A percentile compares a stretch with the other conserved stretches of the same genome.
phyloP scores from a whole-genome alignment of 2,113 vertebrate genomes.

The Pontoporia blainvillei region DNA sequence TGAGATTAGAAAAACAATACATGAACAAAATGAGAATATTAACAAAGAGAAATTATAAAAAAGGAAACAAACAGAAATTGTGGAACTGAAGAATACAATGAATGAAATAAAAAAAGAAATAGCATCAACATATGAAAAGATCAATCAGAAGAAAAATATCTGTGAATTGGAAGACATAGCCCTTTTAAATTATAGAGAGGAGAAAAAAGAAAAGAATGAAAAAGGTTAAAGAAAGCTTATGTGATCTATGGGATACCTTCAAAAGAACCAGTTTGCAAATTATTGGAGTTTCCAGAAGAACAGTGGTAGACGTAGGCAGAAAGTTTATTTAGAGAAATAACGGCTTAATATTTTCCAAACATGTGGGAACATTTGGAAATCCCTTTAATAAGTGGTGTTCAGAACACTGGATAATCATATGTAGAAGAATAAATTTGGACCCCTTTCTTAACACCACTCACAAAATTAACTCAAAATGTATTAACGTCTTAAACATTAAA shows the following conservation, averaged over 20 bases:
- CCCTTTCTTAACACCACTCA: background rate
- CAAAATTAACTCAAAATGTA: background rate
- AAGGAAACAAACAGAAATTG: background rate
- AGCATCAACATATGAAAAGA: too few species aligned
- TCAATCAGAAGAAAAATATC: background rate
- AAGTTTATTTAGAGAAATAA: background rate
- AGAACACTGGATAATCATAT: background rate
- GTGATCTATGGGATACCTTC: background rate
- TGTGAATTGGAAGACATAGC: background rate
- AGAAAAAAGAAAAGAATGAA: background rate
- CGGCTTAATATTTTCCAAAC: background rate
- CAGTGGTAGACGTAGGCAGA: background rate
- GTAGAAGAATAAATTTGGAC: background rate
- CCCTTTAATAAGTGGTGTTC: background rate
- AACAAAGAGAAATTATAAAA: background rate
- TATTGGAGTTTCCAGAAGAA: background rate
- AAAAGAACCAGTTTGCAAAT: background rate
- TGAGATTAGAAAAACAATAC: background rate
- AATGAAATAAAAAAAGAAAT: background rate
- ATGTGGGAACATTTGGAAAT: background rate
- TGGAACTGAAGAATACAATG: background rate
- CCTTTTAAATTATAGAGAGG: background rate
- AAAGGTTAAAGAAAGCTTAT: background rate
- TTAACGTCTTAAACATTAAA: background rate
- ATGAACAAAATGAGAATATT: background rate